phyloP scores from a whole-genome alignment of 92 coral and sea anemone genomes.

The Phenganax stokvisi region DNA sequence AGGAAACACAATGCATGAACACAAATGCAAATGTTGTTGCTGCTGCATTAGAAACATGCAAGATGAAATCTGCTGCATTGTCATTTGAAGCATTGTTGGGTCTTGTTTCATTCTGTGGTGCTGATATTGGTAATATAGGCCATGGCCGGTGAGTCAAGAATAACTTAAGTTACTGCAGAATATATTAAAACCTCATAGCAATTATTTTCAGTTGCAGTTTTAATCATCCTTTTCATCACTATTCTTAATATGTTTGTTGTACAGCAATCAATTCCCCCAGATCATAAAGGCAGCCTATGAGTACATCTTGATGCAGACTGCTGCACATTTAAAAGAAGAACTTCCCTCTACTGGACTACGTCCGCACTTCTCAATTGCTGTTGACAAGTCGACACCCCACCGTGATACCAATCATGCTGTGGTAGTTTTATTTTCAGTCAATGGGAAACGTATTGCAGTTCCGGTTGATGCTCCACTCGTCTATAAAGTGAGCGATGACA shows the following conservation, averaged over 20 bases:
- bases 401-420: slow-evolving; percentile 9
- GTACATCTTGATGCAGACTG: slow-evolving; percentile 4
- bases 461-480: slow-evolving; percentile 2
- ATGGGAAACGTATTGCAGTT: slow-evolving; percentile 6
- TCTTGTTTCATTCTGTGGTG: slow-evolving; percentile 14
- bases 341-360: slow-evolving; percentile 7
- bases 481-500: not conserved
- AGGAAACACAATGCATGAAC: slow-evolving; percentile 1
- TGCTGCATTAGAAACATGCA: slow-evolving; percentile 10
- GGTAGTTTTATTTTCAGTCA: not conserved
- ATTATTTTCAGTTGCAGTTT: too few relatives aligned
- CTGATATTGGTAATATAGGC: slow-evolving; percentile 9
- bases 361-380: not conserved
- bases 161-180: too few relatives aligned
- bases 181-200: too few relatives aligned
- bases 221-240: too few relatives aligned
- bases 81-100: slow-evolving; percentile 5
- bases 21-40: slow-evolving; percentile 12
- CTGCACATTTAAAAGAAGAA: slow-evolving; percentile 2
- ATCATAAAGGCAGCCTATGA: not conserved
- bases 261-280: slow-evolving; percentile 8
- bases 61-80: slow-evolving; percentile 15
- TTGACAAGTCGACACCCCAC: not conserved
- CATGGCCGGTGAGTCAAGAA: slow-evolving; percentile 13
- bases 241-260: not conserved